phyloP scores from a whole-genome alignment of 30 jellyfish, hydroid and myxozoan genomes.

The Phacellophora camtschatica region DNA sequence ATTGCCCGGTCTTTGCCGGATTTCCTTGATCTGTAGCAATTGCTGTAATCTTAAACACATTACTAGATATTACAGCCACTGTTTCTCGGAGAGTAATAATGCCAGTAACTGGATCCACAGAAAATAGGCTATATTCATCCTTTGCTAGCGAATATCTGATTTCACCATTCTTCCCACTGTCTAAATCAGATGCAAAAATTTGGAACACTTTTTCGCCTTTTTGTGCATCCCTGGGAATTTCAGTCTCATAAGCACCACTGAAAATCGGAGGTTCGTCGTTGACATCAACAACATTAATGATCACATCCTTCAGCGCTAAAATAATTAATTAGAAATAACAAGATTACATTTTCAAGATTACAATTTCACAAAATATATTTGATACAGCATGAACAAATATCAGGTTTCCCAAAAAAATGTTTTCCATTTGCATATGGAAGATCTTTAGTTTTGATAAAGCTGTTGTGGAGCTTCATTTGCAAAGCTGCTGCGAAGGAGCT shows the following conservation, averaged over 20 bases:
- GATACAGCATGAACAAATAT: too few relatives aligned
- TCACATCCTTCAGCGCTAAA: constrained; percentile 82
- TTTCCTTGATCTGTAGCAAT: constrained; percentile 78
- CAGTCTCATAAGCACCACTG: constrained; percentile 63
- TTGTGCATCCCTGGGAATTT: constrained; percentile 67
- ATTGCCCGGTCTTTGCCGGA: constrained; percentile 74
- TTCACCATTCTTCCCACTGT: constrained; percentile 84
- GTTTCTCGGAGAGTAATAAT: constrained; percentile 68
- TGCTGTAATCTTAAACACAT: constrained; percentile 53
- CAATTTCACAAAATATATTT: too few relatives aligned
- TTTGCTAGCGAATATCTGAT: constrained; percentile 62
- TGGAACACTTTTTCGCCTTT: constrained; percentile 62
- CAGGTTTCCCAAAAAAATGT: too few relatives aligned
- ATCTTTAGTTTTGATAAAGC: too few relatives aligned
- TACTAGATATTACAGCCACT: constrained; percentile 53
- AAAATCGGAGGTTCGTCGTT: constrained; percentile 93
- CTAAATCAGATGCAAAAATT: constrained; percentile 90
- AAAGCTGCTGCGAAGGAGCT: too few relatives aligned
- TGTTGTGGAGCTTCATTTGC: too few relatives aligned
- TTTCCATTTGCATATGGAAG: too few relatives aligned
- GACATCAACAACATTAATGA: constrained; percentile 72
- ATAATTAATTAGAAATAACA: too few relatives aligned
- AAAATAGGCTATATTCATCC: constrained; percentile 38
- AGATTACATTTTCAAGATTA: too few relatives aligned
- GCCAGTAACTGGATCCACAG: constrained; percentile 74